Base-by-base conservation (phyloP, 2,888 invertebrate genomes). In the Ennomos quercinarius region DNA sequence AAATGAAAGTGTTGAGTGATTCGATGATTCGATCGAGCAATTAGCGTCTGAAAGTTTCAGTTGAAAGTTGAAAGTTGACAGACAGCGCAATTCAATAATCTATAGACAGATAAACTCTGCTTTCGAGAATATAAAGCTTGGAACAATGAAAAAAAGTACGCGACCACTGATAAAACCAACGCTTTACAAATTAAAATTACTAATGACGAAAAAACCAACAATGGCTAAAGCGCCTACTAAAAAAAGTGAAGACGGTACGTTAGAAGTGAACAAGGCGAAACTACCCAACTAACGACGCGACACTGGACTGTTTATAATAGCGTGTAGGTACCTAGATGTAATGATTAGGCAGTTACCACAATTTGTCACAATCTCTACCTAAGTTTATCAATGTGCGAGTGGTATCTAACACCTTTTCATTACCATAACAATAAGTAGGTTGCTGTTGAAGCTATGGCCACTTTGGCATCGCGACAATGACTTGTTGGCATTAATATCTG, bases 341-440 rank as follows among this genome's bases (percentile, higher is more conserved):
- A 17, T n/a, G 17, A 17, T 17, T 17, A 65, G 61, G 66, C 63
- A 65, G 40, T 56, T 61, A 63, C 66, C 57, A 63, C 70, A 71
- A 79, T 80, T 80, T 82, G 79, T 79, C 80, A 77, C 76, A 75
- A 76, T 81, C 74, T 69, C 53, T 61, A 67, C 64, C 58, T 55
- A 64, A 60, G 63, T 68, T 63, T 66, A 57, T 68, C 53, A 61
- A 52, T 46, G 41, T 58, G 54, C 34, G 42, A 34, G 11, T 41
- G 58, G 41, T 60, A 27, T 6, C 27, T 27, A 55, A 64, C 61
- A 38, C 54, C 64, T 59, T 68, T 67, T 73, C 65, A 78, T 78
- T 80, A 73, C 36, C 75, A 78, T 78, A 69, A 75, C 73, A 78
- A 80, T 78, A 62, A 67, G 57, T 57, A 54, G 38, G n/a, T 37